phyloP scores from a whole-genome alignment of 2,797 vertebrate species.

The Protonibea diacanthus region DNA sequence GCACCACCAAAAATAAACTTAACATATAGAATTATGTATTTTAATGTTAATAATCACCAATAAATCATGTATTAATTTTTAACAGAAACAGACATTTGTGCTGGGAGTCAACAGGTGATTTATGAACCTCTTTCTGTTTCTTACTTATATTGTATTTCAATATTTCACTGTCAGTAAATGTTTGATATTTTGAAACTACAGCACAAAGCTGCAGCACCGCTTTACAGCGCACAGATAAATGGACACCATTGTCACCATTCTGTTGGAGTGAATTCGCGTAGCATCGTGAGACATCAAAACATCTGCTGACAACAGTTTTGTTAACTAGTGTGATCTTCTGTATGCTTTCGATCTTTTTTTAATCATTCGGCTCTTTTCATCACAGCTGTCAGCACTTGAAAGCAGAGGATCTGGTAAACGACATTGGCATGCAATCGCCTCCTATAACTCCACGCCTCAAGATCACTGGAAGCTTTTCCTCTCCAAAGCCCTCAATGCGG shows the following conservation, averaged over 20 bases:
- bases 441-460: conserved; percentile 23
- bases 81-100: too few relatives aligned
- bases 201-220: conserved; percentile 63
- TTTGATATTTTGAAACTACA: conserved; percentile 27
- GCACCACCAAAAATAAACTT: too few relatives aligned
- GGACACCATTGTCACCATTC: conserved; percentile 57
- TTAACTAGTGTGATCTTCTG: not conserved
- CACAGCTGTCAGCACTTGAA: conserved; percentile 65
- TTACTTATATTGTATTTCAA: too few relatives aligned
- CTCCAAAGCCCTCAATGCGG: conserved; percentile 60
- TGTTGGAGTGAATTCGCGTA: conserved; percentile 67
- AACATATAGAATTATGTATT: too few relatives aligned
- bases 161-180: too few relatives aligned
- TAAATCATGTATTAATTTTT: too few relatives aligned
- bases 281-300: conserved; percentile 56
- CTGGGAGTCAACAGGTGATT: too few relatives aligned
- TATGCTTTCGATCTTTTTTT: not conserved
- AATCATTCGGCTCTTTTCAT: not conserved
- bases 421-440: conserved; percentile 67
- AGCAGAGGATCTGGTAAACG: conserved; percentile 50
- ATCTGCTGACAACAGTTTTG: not conserved
- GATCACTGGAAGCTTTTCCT: conserved; percentile 80
- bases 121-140: too few relatives aligned
- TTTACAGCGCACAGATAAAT: conserved; percentile 26
- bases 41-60: too few relatives aligned